Conservation (phyloP, 2,113 vertebrate species). For the Protobothrops mucrosquamatus region DNA sequence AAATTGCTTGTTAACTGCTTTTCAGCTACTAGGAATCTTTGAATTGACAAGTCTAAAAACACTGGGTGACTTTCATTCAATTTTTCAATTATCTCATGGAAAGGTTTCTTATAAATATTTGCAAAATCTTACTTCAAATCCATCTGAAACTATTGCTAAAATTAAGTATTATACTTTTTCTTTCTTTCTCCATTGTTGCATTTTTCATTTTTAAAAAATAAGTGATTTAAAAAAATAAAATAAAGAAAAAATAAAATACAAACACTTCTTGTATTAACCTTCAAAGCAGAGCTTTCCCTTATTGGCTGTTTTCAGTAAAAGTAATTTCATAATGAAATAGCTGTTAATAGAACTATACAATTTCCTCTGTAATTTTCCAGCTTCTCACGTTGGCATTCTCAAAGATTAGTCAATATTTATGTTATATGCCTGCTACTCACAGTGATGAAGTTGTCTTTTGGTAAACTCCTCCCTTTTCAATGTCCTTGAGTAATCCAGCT, state of each 20-base stretch:
- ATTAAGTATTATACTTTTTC: neutral
- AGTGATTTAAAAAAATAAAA: neutral
- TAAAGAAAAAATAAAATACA: neutral
- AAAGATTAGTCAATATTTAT: slow-evolving; percentile 43
- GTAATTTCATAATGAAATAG: slow-evolving; percentile 3
- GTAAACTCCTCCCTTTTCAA: slow-evolving; percentile 51
- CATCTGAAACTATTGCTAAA: neutral
- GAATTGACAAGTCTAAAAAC: neutral
- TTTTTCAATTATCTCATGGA: neutral
- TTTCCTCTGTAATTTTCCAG: slow-evolving; percentile 62
- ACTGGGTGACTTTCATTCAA: neutral
- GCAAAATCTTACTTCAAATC: neutral
- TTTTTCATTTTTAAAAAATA: neutral
- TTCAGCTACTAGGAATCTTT: neutral
- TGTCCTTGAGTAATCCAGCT: slow-evolving; percentile 44
- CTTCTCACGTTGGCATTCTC: slow-evolving; percentile 27
- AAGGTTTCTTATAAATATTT: neutral
- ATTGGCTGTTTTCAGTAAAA: slow-evolving; percentile 9
- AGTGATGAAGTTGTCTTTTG: slow-evolving; percentile 14
- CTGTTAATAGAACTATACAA: slow-evolving; percentile 57
- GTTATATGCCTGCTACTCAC: slow-evolving; percentile 25
- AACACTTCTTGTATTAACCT: neutral
- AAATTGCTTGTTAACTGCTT: neutral
- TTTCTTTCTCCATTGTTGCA: neutral
- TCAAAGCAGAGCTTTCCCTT: slow-evolving; percentile 3